Percentiles rank a stretch among this genome's conserved stretches.
phyloP scores from a whole-genome alignment of 2,113 vertebrate genomes.

The Cynoglossus semilaevis region DNA sequence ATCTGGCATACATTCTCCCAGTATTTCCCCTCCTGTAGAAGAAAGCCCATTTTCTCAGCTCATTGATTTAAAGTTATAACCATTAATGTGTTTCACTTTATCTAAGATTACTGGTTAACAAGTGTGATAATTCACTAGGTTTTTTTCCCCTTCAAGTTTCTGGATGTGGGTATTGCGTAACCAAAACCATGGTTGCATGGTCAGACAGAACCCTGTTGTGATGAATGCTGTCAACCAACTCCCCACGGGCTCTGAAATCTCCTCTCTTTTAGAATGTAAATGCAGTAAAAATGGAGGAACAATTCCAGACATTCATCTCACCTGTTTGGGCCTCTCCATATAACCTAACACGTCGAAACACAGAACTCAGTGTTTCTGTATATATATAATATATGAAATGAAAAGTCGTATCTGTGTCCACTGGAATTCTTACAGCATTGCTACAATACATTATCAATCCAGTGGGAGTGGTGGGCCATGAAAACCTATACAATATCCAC shows the following conservation, averaged over 20 bases:
- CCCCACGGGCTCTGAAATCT: not conserved
- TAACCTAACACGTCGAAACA: conserved; percentile 39
- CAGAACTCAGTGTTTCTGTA: conserved; percentile 6
- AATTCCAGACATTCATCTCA: conserved; percentile 38
- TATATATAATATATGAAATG: conserved; percentile 16
- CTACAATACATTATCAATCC: too few species aligned
- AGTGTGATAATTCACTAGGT: not conserved
- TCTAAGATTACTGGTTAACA: not conserved
- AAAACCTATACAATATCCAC: too few species aligned
- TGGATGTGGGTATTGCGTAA: too few species aligned
- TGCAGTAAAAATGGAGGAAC: not conserved
- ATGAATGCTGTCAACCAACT: not conserved
- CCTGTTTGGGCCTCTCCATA: conserved; percentile 10
- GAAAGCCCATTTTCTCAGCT: not conserved
- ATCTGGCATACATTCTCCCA: not conserved
- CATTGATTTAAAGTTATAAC: not conserved
- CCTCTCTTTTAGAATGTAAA: not conserved
- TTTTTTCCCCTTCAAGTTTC: not conserved
- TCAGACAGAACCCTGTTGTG: not conserved
- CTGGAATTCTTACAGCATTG: not conserved
- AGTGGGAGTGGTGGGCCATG: too few species aligned
- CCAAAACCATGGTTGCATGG: not conserved
- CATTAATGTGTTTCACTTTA: not conserved
- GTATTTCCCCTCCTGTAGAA: not conserved
- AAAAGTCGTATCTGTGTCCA: not conserved